phyloP scores from a whole-genome alignment of 2,113 vertebrate species.

The Oncorhynchus tshawytscha region DNA sequence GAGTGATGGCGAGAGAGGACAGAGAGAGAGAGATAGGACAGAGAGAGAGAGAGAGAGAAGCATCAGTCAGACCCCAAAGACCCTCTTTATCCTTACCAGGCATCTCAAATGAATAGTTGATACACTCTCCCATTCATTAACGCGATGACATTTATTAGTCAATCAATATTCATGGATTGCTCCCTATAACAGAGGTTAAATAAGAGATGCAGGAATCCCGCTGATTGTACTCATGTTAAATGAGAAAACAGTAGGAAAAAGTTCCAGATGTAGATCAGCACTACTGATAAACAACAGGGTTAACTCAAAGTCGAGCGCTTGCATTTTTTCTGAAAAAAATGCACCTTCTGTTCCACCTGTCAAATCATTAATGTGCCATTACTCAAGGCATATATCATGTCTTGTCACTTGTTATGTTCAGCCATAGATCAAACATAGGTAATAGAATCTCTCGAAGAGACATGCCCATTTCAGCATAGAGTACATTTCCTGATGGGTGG shows the following conservation, averaged over 20 bases:
- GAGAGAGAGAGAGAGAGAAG: background rate
- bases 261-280: background rate
- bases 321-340: background rate
- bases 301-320: no score
- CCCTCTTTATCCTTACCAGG: constrained; percentile 21
- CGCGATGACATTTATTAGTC: constrained; percentile 28
- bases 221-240: background rate
- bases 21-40: background rate
- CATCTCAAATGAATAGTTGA: constrained; percentile 32
- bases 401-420: constrained; percentile 38
- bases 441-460: no score
- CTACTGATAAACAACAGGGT: background rate
- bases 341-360: background rate
- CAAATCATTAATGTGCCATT: constrained; percentile 14
- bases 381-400: constrained; percentile 65
- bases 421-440: constrained; percentile 16
- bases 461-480: no score
- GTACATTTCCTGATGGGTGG: no score
- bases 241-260: background rate
- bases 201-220: background rate
- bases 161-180: constrained; percentile 14
- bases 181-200: constrained; percentile 8
- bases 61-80: background rate
- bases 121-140: constrained; percentile 9
- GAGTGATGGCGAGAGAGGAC: background rate